Evolutionary conservation across 2,797 vertebrate species (phyloP).

Genomic region (Melanotaenia boesemani): DNA sequence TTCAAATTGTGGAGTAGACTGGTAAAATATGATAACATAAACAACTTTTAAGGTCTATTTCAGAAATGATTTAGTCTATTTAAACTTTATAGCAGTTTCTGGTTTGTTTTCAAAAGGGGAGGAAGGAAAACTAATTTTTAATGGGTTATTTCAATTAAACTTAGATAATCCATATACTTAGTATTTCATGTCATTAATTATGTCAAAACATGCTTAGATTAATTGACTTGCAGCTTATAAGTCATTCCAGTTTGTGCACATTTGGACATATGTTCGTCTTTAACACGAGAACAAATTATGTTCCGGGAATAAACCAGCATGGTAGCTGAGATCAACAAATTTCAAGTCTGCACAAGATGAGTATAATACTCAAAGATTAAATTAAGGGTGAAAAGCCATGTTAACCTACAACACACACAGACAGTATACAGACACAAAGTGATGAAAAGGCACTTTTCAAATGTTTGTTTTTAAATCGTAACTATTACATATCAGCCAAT

Average conservation of each 20-base stretch:
- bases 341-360: slow-evolving; percentile 20
- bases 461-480: slow-evolving; percentile 55
- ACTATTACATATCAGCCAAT: slow-evolving; percentile 60
- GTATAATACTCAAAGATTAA: slow-evolving; percentile 8
- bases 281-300: neutral
- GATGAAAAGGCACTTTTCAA: slow-evolving; percentile 50
- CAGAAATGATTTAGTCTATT: neutral
- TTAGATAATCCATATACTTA: neutral
- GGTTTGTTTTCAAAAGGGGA: too few species aligned
- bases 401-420: slow-evolving; percentile 22
- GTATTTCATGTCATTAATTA: neutral
- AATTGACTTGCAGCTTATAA: neutral
- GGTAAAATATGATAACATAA: neutral
- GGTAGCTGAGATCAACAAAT: slow-evolving; percentile 5
- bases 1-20: neutral
- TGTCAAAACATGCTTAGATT: neutral
- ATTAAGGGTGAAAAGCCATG: slow-evolving; percentile 6
- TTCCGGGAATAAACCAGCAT: slow-evolving; percentile 9
- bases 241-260: neutral
- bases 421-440: slow-evolving; percentile 21
- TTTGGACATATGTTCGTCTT: neutral
- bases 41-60: neutral
- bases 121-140: neutral
- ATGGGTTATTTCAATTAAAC: neutral
- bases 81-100: too few species aligned